Percentiles rank a stretch among this genome's conserved stretches.
Conservation (phyloP, 2,888 invertebrate species). For the Cantharis nigra region DNA sequence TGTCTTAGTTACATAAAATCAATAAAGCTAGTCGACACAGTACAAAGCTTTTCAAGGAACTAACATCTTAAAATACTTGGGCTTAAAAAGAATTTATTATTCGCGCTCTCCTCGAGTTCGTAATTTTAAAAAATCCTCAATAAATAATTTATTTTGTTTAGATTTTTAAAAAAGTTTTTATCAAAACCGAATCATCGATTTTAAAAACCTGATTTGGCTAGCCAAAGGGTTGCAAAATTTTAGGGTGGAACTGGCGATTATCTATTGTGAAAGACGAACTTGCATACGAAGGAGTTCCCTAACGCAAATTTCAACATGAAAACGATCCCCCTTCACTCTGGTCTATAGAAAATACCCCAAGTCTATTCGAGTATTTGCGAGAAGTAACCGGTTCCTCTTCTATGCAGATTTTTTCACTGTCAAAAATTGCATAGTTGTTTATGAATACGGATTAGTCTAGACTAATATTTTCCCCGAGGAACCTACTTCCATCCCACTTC, state of each 20-base stretch:
- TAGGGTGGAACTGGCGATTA: not conserved
- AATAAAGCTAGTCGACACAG: conserved; percentile 55
- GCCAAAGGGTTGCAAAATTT: not conserved
- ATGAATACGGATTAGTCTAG: conserved; percentile 25
- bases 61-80: conserved; percentile 53
- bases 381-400: conserved; percentile 38
- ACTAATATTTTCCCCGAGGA: conserved; percentile 19
- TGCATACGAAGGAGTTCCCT: conserved; percentile 22
- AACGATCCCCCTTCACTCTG: conserved; percentile 22
- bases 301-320: conserved; percentile 26
- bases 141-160: not conserved
- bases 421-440: conserved; percentile 26
- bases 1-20: conserved; percentile 58
- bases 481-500: conserved; percentile 9
- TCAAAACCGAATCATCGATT: not conserved
- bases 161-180: not conserved
- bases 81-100: conserved; percentile 46
- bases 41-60: conserved; percentile 45
- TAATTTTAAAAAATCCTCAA: not conserved
- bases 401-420: conserved; percentile 36
- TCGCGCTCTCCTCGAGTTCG: conserved; percentile 6
- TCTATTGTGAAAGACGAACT: conserved; percentile 17
- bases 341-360: conserved; percentile 27
- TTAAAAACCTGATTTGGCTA: not conserved
- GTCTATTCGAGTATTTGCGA: conserved; percentile 33